phyloP scores from a whole-genome alignment of 2,888 invertebrate species.

The Trisateles emortualis region DNA sequence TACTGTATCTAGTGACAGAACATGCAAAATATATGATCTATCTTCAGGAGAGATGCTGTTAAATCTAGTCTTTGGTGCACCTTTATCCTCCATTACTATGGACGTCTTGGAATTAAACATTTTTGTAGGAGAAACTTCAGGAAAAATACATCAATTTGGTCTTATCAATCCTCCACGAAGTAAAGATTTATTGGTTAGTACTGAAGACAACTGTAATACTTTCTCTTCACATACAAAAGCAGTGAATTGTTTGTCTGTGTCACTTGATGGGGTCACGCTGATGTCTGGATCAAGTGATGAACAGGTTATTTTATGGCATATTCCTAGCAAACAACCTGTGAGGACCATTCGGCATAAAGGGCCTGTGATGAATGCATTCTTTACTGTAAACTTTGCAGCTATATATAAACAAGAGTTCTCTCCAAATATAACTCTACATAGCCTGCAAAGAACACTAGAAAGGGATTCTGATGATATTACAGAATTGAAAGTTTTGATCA shows the following conservation, averaged over 20 bases:
- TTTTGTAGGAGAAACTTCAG: constrained; percentile 91
- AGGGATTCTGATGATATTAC: constrained; percentile 75
- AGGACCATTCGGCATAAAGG: constrained; percentile 91
- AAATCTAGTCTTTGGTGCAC: constrained; percentile 91
- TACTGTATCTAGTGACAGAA: constrained; percentile 93
- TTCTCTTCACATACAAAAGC: constrained; percentile 90
- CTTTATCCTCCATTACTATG: constrained; percentile 89
- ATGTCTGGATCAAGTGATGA: constrained; percentile 93
- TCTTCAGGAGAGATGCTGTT: constrained; percentile 89
- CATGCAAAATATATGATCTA: constrained; percentile 93
- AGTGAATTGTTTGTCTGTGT: constrained; percentile 91
- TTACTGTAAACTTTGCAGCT: constrained; percentile 87
- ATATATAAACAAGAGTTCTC: constrained; percentile 87
- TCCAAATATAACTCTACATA: constrained; percentile 86
- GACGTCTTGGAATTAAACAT: constrained; percentile 90
- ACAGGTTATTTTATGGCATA: constrained; percentile 93
- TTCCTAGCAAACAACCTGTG: constrained; percentile 91
- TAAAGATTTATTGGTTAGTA: constrained; percentile 88
- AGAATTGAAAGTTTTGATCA: constrained; percentile 77
- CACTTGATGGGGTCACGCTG: constrained; percentile 90
- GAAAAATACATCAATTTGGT: constrained; percentile 90
- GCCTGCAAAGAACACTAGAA: constrained; percentile 89
- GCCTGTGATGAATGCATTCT: constrained; percentile 90
- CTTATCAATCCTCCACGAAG: constrained; percentile 90
- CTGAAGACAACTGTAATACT: constrained; percentile 78